Evolutionary conservation across 1,140 invertebrate species (phyloP).

Genomic region (Pygmarrhopalites habei): DNA sequence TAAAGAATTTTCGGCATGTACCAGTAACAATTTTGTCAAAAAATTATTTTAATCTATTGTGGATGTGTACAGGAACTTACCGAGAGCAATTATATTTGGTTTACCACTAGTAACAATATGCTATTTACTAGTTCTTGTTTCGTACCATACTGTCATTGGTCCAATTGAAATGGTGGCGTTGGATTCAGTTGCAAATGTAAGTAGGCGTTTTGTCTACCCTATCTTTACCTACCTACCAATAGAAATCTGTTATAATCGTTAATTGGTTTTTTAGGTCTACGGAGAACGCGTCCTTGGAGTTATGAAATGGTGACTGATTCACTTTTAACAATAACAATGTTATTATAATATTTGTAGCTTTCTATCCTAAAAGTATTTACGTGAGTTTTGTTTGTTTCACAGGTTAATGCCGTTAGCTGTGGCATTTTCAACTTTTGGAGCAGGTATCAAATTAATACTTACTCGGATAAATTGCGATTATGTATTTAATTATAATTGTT

Average conservation of each 20-base stretch:
- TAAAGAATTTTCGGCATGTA: slow-evolving; percentile 2
- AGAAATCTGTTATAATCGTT: not conserved
- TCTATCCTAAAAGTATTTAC: too few relatives aligned
- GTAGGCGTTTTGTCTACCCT: slow-evolving; percentile 32
- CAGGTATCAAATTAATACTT: too few relatives aligned
- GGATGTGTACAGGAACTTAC: slow-evolving; percentile 50
- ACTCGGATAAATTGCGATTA: too few relatives aligned
- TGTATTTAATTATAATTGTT: too few relatives aligned
- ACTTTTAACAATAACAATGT: too few relatives aligned
- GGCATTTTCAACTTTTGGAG: slow-evolving; percentile 55
- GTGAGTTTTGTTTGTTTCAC: too few relatives aligned
- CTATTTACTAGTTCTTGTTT: slow-evolving; percentile 85
- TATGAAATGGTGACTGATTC: too few relatives aligned
- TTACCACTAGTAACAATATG: slow-evolving; percentile 76
- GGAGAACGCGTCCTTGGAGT: slow-evolving; percentile 30
- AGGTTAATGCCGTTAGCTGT: slow-evolving; percentile 50
- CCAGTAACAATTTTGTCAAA: not conserved
- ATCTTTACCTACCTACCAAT: not conserved
- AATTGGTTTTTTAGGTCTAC: slow-evolving; percentile 23
- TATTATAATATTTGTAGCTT: too few relatives aligned
- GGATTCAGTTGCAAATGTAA: slow-evolving; percentile 77
- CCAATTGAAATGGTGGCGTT: slow-evolving; percentile 69
- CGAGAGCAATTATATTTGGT: slow-evolving; percentile 70
- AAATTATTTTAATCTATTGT: not conserved
- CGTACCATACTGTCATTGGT: slow-evolving; percentile 80